Conservation (phyloP, 2,113 vertebrate genomes). For the Lamprotornis superbus region DNA sequence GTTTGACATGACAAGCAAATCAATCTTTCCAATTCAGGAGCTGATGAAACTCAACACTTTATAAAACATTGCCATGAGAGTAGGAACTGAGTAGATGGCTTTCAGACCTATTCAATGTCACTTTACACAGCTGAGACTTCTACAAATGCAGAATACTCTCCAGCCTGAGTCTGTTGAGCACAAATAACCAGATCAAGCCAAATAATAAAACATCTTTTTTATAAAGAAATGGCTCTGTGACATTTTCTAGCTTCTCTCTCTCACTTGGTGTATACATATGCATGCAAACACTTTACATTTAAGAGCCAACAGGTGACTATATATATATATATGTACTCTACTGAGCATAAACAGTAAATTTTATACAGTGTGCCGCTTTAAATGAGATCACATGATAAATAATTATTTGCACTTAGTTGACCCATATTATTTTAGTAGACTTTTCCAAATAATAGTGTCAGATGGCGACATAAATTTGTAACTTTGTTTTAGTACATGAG, state of each 20-base stretch:
- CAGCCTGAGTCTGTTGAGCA: conserved; percentile 39
- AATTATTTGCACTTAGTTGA: background rate
- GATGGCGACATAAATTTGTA: background rate
- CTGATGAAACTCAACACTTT: conserved; percentile 79
- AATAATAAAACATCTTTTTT: conserved; percentile 12
- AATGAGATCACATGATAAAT: background rate
- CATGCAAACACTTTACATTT: background rate
- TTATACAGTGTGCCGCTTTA: background rate
- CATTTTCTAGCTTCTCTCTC: background rate
- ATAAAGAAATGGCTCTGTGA: background rate
- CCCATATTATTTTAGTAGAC: background rate
- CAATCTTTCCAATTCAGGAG: conserved; percentile 76
- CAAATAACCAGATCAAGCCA: background rate
- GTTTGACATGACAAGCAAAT: conserved; percentile 82
- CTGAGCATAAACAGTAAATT: background rate
- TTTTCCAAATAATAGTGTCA: background rate
- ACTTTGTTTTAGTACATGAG: background rate
- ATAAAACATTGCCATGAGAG: conserved; percentile 65
- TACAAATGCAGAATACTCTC: conserved; percentile 37
- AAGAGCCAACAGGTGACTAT: background rate
- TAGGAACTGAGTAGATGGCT: conserved; percentile 71
- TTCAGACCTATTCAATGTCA: conserved; percentile 62
- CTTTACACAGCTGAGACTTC: conserved; percentile 39
- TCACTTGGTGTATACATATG: background rate
- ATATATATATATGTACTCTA: background rate